phyloP scores from a whole-genome alignment of 1,140 invertebrate genomes.

The Brachionus rotundiformis region DNA sequence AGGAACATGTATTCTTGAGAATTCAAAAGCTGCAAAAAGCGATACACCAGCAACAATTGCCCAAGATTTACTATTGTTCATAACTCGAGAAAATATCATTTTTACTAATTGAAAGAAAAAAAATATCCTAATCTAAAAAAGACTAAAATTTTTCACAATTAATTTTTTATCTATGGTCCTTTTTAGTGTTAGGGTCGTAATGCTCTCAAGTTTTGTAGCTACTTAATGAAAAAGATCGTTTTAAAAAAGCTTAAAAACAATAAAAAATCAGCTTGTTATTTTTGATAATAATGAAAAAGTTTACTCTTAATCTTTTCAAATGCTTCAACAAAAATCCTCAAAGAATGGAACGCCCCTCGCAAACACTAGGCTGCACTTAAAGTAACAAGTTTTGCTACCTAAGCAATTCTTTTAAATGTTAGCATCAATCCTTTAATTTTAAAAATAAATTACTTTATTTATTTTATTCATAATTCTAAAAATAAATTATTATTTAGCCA shows the following conservation, averaged over 20 bases:
- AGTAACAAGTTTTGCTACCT: neutral
- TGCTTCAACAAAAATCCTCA: neutral
- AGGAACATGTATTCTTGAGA: neutral
- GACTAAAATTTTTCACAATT: constrained; percentile 3
- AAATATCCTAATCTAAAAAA: neutral
- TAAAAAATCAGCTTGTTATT: neutral
- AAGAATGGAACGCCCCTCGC: neutral
- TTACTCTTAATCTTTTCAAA: neutral
- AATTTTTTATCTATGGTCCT: neutral
- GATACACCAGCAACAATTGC: neutral
- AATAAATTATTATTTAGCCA: constrained; percentile 6
- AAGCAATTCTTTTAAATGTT: neutral
- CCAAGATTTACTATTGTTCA: neutral
- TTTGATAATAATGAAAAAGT: neutral
- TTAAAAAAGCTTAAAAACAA: neutral
- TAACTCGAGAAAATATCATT: neutral
- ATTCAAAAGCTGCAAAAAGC: neutral
- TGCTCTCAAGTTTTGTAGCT: neutral
- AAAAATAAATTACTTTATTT: neutral
- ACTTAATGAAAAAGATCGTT: neutral
- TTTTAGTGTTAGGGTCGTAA: neutral
- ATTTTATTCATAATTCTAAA: constrained; percentile 7
- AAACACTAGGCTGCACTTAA: neutral
- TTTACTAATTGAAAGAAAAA: neutral
- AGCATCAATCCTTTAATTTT: constrained; percentile 12